Percentiles rank a stretch among this genome's conserved stretches.
phyloP scores from a whole-genome alignment of 1,140 invertebrate species.

The Eupristina koningsbergeri region DNA sequence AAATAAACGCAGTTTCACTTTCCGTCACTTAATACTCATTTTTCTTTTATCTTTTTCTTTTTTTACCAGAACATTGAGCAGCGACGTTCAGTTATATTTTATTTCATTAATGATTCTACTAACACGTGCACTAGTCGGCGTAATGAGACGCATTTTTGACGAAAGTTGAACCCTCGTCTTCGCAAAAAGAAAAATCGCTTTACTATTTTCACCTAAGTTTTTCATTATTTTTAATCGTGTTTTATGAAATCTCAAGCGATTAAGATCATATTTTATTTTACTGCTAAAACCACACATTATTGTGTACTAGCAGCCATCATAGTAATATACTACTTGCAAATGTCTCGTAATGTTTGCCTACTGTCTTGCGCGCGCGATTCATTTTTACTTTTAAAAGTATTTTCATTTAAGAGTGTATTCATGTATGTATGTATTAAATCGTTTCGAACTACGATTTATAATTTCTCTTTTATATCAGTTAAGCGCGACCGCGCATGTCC shows the following conservation, averaged over 20 bases:
- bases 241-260: slow-evolving; percentile 24
- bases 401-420: slow-evolving; percentile 32
- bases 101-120: slow-evolving; percentile 48
- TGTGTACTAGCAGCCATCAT: slow-evolving; percentile 27
- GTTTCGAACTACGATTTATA: slow-evolving; percentile 27
- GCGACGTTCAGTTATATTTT: slow-evolving; percentile 42
- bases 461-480: slow-evolving; percentile 33
- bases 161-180: slow-evolving; percentile 15
- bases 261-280: slow-evolving; percentile 24
- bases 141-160: slow-evolving; percentile 41
- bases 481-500: slow-evolving; percentile 39
- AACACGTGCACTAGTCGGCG: slow-evolving; percentile 43
- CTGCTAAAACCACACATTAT: slow-evolving; percentile 21
- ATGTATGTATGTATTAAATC: slow-evolving; percentile 22
- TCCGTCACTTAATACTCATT: background rate
- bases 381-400: slow-evolving; percentile 41
- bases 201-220: slow-evolving; percentile 18
- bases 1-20: slow-evolving; percentile 54
- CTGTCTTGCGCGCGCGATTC: slow-evolving; percentile 37
- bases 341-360: slow-evolving; percentile 50
- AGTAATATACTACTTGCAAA: slow-evolving; percentile 47
- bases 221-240: background rate
- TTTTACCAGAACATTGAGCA: slow-evolving; percentile 39
- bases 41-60: slow-evolving; percentile 26
- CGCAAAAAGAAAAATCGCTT: slow-evolving; percentile 36